A percentile compares a stretch with the other conserved stretches of the same genome.
These are phyloP conservation scores for Myotis vivesi DNA, from an alignment of 2,797 vertebrate genomes.

Conservation along the genomic window DNA sequence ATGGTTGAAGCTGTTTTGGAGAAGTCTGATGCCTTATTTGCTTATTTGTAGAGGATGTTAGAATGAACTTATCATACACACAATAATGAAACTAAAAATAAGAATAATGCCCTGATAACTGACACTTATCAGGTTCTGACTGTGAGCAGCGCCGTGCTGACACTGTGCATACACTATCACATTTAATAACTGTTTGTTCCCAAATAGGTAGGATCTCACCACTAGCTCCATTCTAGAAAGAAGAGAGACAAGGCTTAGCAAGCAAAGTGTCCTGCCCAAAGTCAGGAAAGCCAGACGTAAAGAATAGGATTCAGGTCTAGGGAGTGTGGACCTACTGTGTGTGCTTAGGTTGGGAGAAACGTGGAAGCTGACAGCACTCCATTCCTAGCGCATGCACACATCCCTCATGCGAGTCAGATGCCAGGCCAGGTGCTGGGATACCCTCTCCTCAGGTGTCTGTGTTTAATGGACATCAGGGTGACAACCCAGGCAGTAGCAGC, in stretches of 20 bases:
- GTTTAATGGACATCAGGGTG: neutral
- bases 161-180: neutral
- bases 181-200: neutral
- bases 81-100: neutral
- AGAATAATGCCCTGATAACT: neutral
- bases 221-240: neutral
- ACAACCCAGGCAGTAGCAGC: neutral
- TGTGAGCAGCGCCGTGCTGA: neutral
- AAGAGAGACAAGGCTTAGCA: neutral
- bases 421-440: too few species aligned
- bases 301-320: neutral
- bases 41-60: neutral
- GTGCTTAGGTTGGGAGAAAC: neutral
- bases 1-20: neutral
- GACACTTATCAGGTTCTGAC: neutral
- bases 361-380: fast-evolving
- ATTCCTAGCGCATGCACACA: fast-evolving
- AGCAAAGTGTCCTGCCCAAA: neutral
- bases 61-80: neutral
- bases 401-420: fast-evolving
- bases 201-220: too few species aligned
- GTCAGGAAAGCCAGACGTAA: neutral
- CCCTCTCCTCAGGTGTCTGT: neutral
- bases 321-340: neutral
- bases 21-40: neutral